Evolutionary conservation across 2,113 vertebrate genomes (phyloP), one percentile per base, ranked within the genome.

Genomic region (Fulmarus glacialis): DNA sequence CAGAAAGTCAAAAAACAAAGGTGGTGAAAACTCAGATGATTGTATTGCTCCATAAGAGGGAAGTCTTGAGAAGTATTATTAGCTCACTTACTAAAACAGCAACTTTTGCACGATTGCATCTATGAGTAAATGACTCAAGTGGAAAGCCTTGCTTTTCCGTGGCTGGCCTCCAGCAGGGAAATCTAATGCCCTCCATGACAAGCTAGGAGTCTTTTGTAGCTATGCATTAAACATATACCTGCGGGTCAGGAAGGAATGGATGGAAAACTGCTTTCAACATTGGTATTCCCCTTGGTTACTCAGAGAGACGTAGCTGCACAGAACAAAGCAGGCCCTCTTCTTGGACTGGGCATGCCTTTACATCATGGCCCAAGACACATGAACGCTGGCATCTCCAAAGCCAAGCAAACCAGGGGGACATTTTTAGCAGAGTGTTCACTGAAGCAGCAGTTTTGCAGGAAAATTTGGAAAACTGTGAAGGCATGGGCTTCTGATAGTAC

Each of bases 141-240:
- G 82, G 68, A 81, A 93, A 94, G 90, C 85, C n/a, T 86, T 96
- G 97, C 82, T 97, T 97, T 90, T 55, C 82, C 40, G 4, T 94
- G 93, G 97, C 96, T 1, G 0, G 82, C 45, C 82, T 97, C 96
- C 96, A 97, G 72, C 84, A 62, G 45, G 88, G 96, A 97, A 97
- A 97, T 94, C 82, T 83, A 97, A 92, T 1, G 42, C 93, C n/a
- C 38, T 88, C 75, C 53, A 50, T 2, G 10, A 89, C 77, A 68
- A 86, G 82, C 55, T 4, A 11, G n/a, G 75, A 94, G 85, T 86
- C 79, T 96, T 96, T 95, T 92, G 96, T 96, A 94, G 85, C 93
- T 83, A 94, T 96, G 92, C 94, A 97, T 97, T 97, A 97, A 96
- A 97, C 93, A 97, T 95, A 72, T 6, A 92, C 42, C 71, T 53